Conservation (phyloP, 2,113 vertebrate species). For the Oplegnathus fasciatus region DNA sequence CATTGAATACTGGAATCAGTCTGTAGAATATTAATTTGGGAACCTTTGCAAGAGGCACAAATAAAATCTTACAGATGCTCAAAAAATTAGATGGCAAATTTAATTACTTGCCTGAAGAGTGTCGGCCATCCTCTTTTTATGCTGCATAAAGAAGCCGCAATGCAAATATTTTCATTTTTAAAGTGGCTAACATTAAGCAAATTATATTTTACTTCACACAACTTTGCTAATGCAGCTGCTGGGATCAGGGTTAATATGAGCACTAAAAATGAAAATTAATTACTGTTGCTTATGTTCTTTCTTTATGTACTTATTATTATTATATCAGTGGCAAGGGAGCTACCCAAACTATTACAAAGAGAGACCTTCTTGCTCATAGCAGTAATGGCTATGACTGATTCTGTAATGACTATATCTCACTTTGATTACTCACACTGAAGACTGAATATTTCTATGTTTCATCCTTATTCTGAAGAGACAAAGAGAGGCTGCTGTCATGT, state of each 20-base stretch:
- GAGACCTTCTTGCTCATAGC: background rate
- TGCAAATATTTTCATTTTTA: constrained; percentile 61
- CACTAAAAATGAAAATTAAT: constrained; percentile 30
- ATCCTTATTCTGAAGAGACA: constrained; percentile 36
- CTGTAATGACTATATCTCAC: background rate
- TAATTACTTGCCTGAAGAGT: constrained; percentile 44
- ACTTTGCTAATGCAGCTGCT: constrained; percentile 10
- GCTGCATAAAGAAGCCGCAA: constrained; percentile 15
- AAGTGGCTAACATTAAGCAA: constrained; percentile 30
- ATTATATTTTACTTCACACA: constrained; percentile 38
- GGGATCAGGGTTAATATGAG: constrained; percentile 16
- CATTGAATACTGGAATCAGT: background rate
- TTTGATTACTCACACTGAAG: constrained; percentile 10
- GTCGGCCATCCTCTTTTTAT: constrained; percentile 6
- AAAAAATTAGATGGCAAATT: constrained; percentile 43
- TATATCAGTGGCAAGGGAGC: constrained; percentile 12
- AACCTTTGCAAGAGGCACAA: background rate
- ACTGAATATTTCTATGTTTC: background rate
- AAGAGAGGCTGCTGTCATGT: constrained; percentile 6
- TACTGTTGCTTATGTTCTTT: constrained; percentile 26
- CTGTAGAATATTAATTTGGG: constrained; percentile 1
- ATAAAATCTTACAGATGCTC: constrained; percentile 13
- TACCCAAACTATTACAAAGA: constrained; percentile 5
- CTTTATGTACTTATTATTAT: constrained; percentile 26
- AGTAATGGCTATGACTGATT: constrained; percentile 8